These are phyloP conservation scores for Epiblema foenella DNA, from an alignment of 2,888 invertebrate genomes.

Conservation along the genomic window DNA sequence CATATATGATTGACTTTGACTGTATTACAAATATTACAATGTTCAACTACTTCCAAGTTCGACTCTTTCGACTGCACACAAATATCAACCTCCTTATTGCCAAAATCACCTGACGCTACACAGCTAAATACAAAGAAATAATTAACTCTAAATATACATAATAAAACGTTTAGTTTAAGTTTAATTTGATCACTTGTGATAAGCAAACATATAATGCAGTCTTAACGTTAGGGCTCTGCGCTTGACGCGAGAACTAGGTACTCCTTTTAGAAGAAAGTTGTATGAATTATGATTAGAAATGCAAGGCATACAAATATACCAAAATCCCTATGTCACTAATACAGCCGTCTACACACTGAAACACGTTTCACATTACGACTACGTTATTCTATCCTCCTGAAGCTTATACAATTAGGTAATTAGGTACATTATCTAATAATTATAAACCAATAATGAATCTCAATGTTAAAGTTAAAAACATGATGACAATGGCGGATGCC, in stretches of 20 bases:
- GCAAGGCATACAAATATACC: slow-evolving; percentile 21
- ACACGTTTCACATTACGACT: slow-evolving; percentile 24
- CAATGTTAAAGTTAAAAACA: too few relatives aligned
- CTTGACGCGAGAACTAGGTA: slow-evolving; percentile 10
- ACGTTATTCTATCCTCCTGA: slow-evolving; percentile 14
- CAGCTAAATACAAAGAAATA: background rate
- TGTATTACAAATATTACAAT: background rate
- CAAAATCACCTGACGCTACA: background rate
- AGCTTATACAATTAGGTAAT: background rate
- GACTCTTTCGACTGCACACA: background rate
- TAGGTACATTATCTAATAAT: too few relatives aligned
- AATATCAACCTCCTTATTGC: background rate
- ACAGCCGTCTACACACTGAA: slow-evolving; percentile 32
- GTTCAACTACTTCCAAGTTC: background rate
- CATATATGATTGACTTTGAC: background rate
- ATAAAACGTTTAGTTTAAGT: background rate
- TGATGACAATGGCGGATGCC: too few relatives aligned
- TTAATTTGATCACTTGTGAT: slow-evolving; percentile 21
- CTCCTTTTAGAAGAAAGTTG: slow-evolving; percentile 1
- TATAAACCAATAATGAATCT: too few relatives aligned
- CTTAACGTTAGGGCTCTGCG: slow-evolving; percentile 19
- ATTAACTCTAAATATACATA: slow-evolving; percentile 15
- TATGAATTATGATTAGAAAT: slow-evolving; percentile 10
- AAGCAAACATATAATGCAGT: slow-evolving; percentile 36
- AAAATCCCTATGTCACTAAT: slow-evolving; percentile 3